Evolutionary conservation across 2,888 invertebrate species (phyloP), one percentile per base, ranked within the genome.

Genomic region (Athripsodes cinereus): DNA sequence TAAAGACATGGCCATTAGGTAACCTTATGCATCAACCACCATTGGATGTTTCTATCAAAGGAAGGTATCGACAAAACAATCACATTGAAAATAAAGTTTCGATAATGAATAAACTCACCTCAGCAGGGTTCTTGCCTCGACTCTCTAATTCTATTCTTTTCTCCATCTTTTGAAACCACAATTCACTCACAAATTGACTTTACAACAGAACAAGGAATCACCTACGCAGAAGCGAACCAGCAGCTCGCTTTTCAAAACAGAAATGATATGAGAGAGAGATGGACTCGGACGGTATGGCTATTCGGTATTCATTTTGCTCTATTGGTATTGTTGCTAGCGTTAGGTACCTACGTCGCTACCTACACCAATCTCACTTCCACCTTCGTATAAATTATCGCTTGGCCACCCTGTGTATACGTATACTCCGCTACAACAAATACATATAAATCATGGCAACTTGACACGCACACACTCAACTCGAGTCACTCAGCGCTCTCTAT

Each of bases 141-240:
- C 91, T 88, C 81, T 97, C 97, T 74, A 96, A 82, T 72, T 90
- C 90, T 83, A 97, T 89, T 78, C 96, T 88, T 76, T 95, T 95
- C 82, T 95, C 94, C 95, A 96, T 96, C n/a, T 31, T 40, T 26
- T 26, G 26, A 26, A 26, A 6, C 26, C 26, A 26, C 26, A 26
- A 26, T 26, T 10, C 26, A 26, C 74, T 74, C 70, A 48, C 46
- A 52, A 40, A 60, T 52, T 53, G 40, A 53, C 53, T 52, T 35
- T 50, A 58, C 53, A 52, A 52, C 47, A 57, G 46, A 56, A 52
- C 51, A 13, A 57, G 53, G 34, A 51, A 51, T 58, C 58, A 58
- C 58, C 58, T 56, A 61, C 58, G 55, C 58, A 55, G 35, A 22
- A 58, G 49, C 16, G 22, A 40, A 22, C 74, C 72, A 74, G 69